phyloP scores from a whole-genome alignment of 2,797 vertebrate species.

The Catharus ustulatus region DNA sequence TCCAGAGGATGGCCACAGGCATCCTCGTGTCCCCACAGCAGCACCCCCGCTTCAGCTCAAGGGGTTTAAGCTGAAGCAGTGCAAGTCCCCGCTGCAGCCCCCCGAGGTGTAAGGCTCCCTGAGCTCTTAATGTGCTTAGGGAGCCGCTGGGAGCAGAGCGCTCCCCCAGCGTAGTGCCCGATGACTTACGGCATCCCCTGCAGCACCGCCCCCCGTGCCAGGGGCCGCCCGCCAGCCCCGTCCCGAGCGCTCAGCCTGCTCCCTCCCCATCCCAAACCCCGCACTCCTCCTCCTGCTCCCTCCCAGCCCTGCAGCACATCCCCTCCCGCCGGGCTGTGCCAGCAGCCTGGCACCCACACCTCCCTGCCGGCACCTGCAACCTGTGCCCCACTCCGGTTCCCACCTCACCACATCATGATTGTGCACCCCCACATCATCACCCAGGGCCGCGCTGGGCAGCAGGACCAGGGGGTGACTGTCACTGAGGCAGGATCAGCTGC shows the following conservation, averaged over 20 bases:
- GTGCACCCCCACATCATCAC: neutral
- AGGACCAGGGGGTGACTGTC: neutral
- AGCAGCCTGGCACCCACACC: neutral
- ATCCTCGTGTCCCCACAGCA: fast-evolving
- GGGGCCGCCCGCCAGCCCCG: neutral
- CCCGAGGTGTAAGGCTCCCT: constrained; percentile 24
- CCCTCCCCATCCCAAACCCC: neutral
- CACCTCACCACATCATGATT: fast-evolving
- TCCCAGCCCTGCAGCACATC: neutral
- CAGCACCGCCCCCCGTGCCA: neutral
- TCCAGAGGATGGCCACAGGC: fast-evolving
- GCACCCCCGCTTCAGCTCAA: neutral
- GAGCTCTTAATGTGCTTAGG: constrained; percentile 52
- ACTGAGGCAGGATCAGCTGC: neutral
- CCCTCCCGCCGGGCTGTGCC: neutral
- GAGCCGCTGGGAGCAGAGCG: neutral
- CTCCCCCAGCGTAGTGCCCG: neutral
- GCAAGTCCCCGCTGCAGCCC: constrained; percentile 51
- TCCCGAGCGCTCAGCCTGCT: neutral
- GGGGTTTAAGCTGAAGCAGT: constrained; percentile 21
- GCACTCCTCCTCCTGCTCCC: fast-evolving
- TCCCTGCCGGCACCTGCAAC: neutral
- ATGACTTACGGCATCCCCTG: neutral
- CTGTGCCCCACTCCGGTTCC: neutral
- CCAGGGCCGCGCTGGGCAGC: fast-evolving